Evolutionary conservation across 2,888 invertebrate species (phyloP).

Genomic region (Phyto melanocephala): DNA sequence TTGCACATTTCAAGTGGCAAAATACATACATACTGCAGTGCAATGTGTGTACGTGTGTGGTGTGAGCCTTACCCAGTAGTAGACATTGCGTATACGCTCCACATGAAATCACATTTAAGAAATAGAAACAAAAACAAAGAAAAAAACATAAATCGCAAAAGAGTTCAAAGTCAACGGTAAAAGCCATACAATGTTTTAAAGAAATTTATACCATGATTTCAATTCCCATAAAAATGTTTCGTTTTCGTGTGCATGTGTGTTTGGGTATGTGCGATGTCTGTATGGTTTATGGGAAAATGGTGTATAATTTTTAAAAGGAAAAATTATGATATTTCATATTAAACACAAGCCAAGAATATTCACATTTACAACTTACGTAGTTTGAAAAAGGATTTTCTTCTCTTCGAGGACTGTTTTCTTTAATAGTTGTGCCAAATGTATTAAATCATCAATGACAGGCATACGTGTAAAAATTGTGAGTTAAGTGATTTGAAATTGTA

Average conservation of each 20-base stretch:
- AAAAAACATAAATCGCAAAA: conserved; percentile 11
- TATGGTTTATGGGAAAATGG: background rate
- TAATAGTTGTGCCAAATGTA: conserved; percentile 48
- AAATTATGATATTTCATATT: conserved; percentile 64
- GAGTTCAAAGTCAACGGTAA: conserved; percentile 68
- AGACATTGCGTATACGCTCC: conserved; percentile 64
- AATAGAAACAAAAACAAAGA: background rate
- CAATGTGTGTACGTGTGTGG: background rate
- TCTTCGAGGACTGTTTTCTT: background rate
- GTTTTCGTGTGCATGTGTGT: background rate
- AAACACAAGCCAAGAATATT: conserved; percentile 60
- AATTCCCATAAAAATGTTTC: conserved; percentile 26
- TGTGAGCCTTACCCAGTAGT: background rate
- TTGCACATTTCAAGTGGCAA: background rate
- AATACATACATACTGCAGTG: background rate
- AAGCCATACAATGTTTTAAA: conserved; percentile 59
- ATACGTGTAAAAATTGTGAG: conserved; percentile 48
- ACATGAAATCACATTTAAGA: conserved; percentile 57
- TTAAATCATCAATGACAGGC: conserved; percentile 52
- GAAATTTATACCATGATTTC: conserved; percentile 36
- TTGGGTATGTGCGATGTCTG: background rate
- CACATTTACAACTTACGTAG: conserved; percentile 44
- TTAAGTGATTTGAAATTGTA: conserved; percentile 27
- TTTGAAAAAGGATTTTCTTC: background rate
- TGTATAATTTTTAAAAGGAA: conserved; percentile 21